Percentiles rank a stretch among this genome's conserved stretches.
These are phyloP conservation scores for Caloenas nicobarica DNA, from an alignment of 2,113 vertebrate genomes.

Conservation along the genomic window DNA sequence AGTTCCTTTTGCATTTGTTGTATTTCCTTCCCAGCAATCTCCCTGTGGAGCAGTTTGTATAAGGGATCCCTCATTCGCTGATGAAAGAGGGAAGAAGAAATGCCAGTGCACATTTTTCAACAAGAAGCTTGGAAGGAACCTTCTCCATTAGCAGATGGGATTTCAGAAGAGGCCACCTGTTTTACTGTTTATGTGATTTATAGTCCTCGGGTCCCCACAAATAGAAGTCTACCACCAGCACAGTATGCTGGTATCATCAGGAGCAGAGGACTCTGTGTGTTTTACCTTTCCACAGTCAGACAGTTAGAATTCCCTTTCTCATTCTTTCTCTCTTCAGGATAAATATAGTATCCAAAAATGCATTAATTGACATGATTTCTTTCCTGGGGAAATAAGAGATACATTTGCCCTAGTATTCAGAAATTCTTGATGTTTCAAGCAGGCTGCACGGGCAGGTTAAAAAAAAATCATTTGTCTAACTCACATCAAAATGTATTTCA, in stretches of 20 bases:
- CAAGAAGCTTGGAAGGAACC: background rate
- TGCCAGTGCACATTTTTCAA: rapidly evolving
- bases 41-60: background rate
- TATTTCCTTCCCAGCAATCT: background rate
- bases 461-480: background rate
- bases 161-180: background rate
- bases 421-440: background rate
- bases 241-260: background rate
- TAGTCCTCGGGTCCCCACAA: background rate
- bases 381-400: background rate
- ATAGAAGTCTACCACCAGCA: background rate
- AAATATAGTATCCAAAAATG: background rate
- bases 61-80: background rate
- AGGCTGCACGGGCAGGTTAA: background rate
- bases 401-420: background rate
- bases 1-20: background rate
- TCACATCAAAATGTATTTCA: background rate
- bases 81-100: background rate
- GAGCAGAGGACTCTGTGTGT: background rate
- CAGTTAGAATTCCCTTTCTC: background rate
- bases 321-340: background rate
- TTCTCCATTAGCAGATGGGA: background rate
- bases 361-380: background rate
- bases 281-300: background rate
- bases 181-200: background rate